Evolutionary conservation across 2,797 vertebrate genomes (phyloP).

Genomic region (Lophura swinhoii): DNA sequence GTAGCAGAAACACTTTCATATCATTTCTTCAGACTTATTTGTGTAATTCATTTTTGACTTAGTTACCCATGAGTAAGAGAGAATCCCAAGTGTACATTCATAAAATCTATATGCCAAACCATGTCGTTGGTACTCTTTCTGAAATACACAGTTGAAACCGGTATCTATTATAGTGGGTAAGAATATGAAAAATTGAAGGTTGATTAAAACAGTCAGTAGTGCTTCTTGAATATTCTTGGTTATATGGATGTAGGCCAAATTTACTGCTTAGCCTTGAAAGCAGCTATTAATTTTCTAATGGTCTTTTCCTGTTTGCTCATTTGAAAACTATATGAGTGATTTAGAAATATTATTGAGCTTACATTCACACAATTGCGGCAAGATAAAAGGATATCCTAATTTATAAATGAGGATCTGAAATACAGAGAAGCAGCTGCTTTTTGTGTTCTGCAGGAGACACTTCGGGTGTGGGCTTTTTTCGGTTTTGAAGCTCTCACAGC

Average conservation of each 20-base stretch:
- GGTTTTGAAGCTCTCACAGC: background rate
- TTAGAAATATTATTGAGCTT: background rate
- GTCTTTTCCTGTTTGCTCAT: background rate
- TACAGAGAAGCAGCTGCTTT: background rate
- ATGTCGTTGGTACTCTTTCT: background rate
- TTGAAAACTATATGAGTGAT: background rate
- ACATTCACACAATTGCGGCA: background rate
- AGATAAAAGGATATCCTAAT: background rate
- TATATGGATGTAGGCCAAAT: background rate
- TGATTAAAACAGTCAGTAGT: background rate
- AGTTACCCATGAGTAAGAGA: background rate
- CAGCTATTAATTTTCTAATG: background rate
- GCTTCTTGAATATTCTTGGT: background rate
- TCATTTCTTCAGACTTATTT: slow-evolving; percentile 23
- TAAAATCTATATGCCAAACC: background rate
- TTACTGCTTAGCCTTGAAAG: background rate
- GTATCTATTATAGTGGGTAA: background rate
- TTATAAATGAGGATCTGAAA: background rate
- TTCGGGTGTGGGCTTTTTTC: background rate
- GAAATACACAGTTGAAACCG: background rate
- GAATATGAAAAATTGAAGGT: background rate
- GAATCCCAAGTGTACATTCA: background rate
- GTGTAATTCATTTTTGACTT: background rate
- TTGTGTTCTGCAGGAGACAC: background rate
- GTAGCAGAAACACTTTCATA: background rate